phyloP scores from a whole-genome alignment of 2,113 vertebrate species.

The Megaceryle torquata region DNA sequence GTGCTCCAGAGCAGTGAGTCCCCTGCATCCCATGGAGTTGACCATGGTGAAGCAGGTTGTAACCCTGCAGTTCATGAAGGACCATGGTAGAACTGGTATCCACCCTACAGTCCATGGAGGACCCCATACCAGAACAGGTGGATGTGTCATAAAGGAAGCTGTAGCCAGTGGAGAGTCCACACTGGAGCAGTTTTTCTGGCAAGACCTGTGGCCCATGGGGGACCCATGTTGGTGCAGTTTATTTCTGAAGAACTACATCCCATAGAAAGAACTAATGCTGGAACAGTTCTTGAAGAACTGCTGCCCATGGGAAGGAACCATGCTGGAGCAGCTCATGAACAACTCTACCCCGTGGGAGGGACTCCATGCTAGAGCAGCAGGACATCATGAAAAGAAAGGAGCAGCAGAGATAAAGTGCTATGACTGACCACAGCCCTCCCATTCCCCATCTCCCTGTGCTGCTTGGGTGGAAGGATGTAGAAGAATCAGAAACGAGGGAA shows the following conservation, averaged over 20 bases:
- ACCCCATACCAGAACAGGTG: background rate
- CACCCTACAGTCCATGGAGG: background rate
- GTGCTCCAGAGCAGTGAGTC: background rate
- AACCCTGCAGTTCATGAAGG: background rate
- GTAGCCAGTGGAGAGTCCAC: background rate
- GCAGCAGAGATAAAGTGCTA: background rate
- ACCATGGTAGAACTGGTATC: no score
- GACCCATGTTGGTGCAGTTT: background rate
- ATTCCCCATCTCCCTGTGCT: background rate
- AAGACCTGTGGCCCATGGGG: background rate
- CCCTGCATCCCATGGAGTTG: background rate
- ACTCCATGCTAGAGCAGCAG: background rate
- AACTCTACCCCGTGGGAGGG: no score
- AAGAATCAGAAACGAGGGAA: background rate
- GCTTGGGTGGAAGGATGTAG: background rate
- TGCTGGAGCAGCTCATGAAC: background rate
- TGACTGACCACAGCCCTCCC: background rate
- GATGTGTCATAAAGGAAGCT: background rate
- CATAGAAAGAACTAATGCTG: rapidly evolving
- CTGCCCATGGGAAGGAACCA: background rate
- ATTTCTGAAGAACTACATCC: background rate
- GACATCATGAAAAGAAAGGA: background rate
- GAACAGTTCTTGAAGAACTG: background rate
- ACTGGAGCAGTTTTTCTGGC: background rate
- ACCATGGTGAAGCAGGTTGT: background rate